A percentile compares a stretch with the other conserved stretches of the same genome.
phyloP scores from a whole-genome alignment of 2,888 invertebrate genomes.

The Drosophila mulleri region DNA sequence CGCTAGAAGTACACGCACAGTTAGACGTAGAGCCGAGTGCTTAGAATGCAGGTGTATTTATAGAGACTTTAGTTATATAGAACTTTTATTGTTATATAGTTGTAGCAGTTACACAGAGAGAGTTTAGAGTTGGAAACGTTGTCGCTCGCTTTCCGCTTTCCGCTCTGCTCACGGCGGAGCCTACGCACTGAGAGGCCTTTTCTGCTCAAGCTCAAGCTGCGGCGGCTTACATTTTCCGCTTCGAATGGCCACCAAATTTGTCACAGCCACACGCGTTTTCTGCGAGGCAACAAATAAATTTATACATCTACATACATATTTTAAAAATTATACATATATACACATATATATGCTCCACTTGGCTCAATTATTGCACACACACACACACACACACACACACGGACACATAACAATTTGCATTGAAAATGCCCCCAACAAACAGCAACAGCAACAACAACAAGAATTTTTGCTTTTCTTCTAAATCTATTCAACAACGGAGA shows the following conservation, averaged over 20 bases:
- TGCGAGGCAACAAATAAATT: slow-evolving; percentile 31
- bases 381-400: slow-evolving; percentile 14
- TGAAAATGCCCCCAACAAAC: neutral
- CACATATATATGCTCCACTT: slow-evolving; percentile 22
- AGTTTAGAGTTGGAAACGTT: slow-evolving; percentile 44
- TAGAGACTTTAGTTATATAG: slow-evolving; percentile 9
- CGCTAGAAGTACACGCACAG: slow-evolving; percentile 50
- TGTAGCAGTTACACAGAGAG: slow-evolving; percentile 15
- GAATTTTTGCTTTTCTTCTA: neutral
- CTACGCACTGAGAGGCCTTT: slow-evolving; percentile 36
- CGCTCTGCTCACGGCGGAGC: slow-evolving; percentile 27
- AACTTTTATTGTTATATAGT: slow-evolving; percentile 1
- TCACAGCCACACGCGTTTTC: slow-evolving; percentile 51
- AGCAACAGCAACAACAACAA: neutral
- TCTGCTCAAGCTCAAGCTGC: slow-evolving; percentile 19
- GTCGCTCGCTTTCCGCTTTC: slow-evolving; percentile 23
- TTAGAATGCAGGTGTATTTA: slow-evolving; percentile 20
- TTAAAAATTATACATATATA: slow-evolving; percentile 6
- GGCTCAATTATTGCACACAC: slow-evolving; percentile 24
- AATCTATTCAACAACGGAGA: slow-evolving; percentile 2
- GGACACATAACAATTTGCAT: slow-evolving; percentile 5
- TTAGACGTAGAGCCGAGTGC: slow-evolving; percentile 9
- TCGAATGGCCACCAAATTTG: slow-evolving; percentile 32
- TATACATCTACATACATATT: no score
- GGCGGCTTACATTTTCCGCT: slow-evolving; percentile 50